Evolutionary conservation across 2,113 vertebrate genomes (phyloP).

Genomic region (Mustela nigripes): DNA sequence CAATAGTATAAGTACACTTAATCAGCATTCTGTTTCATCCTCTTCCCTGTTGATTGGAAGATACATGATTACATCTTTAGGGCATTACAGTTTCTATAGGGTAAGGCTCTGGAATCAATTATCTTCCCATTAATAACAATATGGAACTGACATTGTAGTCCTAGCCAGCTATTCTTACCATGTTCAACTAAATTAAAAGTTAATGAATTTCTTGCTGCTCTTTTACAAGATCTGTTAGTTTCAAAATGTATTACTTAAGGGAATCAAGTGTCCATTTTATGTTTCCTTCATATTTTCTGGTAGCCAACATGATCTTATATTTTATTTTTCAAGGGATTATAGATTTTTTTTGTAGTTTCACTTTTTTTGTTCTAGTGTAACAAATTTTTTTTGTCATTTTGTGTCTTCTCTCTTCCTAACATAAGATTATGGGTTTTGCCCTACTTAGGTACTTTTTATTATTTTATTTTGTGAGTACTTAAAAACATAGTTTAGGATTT

Average conservation of each 20-base stretch:
- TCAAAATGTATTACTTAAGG: conserved; percentile 3
- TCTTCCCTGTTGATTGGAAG: conserved; percentile 35
- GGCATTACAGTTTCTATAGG: neutral
- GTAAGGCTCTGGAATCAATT: conserved; percentile 34
- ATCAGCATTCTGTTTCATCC: conserved; percentile 50
- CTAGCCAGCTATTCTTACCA: neutral
- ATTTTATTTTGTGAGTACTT: conserved; percentile 32
- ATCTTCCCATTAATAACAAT: neutral
- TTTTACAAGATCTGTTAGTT: conserved; percentile 12
- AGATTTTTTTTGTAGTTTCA: conserved; percentile 9
- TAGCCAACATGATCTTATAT: conserved; percentile 7
- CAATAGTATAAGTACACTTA: conserved; percentile 14
- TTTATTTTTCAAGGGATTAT: conserved; percentile 31
- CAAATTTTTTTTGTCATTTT: neutral
- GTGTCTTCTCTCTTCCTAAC: neutral
- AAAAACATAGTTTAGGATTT: neutral
- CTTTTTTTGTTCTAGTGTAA: neutral
- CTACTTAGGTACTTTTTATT: neutral
- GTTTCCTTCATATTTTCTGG: conserved; percentile 56
- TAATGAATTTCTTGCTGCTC: neutral
- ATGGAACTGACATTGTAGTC: conserved; percentile 25
- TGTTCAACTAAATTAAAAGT: conserved; percentile 33
- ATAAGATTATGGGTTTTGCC: neutral
- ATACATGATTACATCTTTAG: conserved; percentile 33
- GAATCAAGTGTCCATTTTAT: neutral